These are phyloP conservation scores for Drosophila bunnanda DNA, from an alignment of 2,888 invertebrate genomes.

Conservation along the genomic window DNA sequence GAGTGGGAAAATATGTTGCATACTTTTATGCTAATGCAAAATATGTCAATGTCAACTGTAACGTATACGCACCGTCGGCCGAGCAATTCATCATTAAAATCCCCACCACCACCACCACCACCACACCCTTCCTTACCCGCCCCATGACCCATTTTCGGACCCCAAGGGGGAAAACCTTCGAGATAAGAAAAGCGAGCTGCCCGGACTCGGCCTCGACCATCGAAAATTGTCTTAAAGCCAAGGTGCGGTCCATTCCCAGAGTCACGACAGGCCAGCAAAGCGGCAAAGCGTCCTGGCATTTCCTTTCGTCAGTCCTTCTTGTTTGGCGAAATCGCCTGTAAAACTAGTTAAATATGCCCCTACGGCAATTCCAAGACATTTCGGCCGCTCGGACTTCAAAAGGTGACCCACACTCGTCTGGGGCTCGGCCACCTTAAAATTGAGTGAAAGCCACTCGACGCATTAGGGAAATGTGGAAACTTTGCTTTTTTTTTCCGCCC, in stretches of 20 bases:
- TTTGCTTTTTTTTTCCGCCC: conserved; percentile 34
- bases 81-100: conserved; percentile 69
- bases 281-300: conserved; percentile 41
- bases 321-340: conserved; percentile 58
- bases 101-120: conserved; percentile 37
- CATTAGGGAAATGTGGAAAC: conserved; percentile 57
- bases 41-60: conserved; percentile 75
- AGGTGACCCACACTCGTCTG: conserved; percentile 39
- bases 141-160: conserved; percentile 15
- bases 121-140: background rate
- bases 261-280: conserved; percentile 38
- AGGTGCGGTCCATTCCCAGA: conserved; percentile 59
- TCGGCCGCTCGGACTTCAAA: conserved; percentile 55
- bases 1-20: conserved; percentile 62
- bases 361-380: conserved; percentile 66
- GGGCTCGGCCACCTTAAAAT: conserved; percentile 61
- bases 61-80: conserved; percentile 60
- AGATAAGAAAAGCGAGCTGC: conserved; percentile 35
- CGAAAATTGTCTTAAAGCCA: conserved; percentile 65
- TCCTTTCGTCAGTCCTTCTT: conserved; percentile 28
- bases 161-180: conserved; percentile 23
- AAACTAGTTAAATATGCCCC: conserved; percentile 78
- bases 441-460: conserved; percentile 55
- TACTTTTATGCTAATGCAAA: conserved; percentile 69
- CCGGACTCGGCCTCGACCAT: conserved; percentile 29